Evolutionary conservation across 2,113 vertebrate species (phyloP), one percentile per base, ranked within the genome.

Genomic region (Thalassoma bifasciatum): DNA sequence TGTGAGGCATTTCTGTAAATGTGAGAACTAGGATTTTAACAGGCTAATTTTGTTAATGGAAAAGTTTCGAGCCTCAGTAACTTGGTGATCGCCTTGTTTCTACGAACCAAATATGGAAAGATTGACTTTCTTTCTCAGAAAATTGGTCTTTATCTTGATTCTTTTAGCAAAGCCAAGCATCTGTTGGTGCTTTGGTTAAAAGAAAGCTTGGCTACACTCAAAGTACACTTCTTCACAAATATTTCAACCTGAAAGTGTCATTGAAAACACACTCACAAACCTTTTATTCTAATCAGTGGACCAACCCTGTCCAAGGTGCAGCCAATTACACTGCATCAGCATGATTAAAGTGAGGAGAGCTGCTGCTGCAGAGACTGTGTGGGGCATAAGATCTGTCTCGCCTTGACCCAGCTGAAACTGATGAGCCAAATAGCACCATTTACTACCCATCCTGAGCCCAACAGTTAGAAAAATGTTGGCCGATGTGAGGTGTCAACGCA

Each of bases 401-500:
- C 79, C 49, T 58, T 2, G 23, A 58, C 71, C 66, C 82, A 81
- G 13, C 62, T 44, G 16, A 62, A 10, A 50, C 7, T 54, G 78
- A 86, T 19, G 78, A 72, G 87, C 89, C 91, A 92, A 89, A 87
- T 83, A 76, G 79, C 85, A 66, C 58, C 51, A 23, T 52, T 71
- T 40, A 53, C 57, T 24, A 40, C 50, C 22, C 66, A 75, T 70
- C 52, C 72, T 21, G 72, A 57, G 64, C 57, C 37, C 46, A 42
- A 79, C 69, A 57, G 82, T 42, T 57, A 54, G 66, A 58, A 70
- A 69, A 87, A 65, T 58, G 40, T 75, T 77, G 75, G 86, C 81
- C 53, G 67, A 65, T 53, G 0, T 8, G 40, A 54, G 42, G 53
- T 74, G 73, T 72, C 79, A 58, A 73, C 58, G 74, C 87, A 82